Conservation (phyloP, 2,797 vertebrate genomes). For the Clamator glandarius region DNA sequence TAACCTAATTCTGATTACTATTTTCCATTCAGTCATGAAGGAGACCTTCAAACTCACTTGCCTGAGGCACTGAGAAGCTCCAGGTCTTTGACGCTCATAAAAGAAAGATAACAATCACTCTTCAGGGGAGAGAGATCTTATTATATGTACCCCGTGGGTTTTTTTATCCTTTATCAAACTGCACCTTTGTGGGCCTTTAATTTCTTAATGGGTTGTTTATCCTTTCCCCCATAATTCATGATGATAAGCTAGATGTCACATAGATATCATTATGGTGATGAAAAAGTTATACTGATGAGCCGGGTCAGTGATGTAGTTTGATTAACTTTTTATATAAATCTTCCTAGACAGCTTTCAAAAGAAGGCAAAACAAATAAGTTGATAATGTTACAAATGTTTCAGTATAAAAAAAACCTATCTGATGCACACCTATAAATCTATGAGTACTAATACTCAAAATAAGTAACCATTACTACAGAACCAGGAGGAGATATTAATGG, state of each 20-base stretch:
- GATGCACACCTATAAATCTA: neutral
- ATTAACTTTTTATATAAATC: slow-evolving; percentile 60
- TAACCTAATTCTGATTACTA: slow-evolving; percentile 77
- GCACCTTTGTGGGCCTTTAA: slow-evolving; percentile 67
- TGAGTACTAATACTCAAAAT: neutral
- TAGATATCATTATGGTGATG: slow-evolving; percentile 13
- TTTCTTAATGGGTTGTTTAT: slow-evolving; percentile 70
- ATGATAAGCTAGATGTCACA: slow-evolving; percentile 30
- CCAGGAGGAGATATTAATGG: neutral
- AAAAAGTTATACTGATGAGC: slow-evolving; percentile 42
- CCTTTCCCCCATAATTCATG: slow-evolving; percentile 52
- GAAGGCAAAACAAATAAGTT: neutral
- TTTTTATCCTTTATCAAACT: slow-evolving; percentile 71
- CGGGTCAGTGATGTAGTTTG: slow-evolving; percentile 11
- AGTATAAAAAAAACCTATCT: neutral
- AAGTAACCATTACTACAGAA: neutral
- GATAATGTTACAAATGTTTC: neutral
- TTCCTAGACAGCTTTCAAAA: slow-evolving; percentile 40
- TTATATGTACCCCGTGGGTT: slow-evolving; percentile 54
- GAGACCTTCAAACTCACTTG: slow-evolving; percentile 78
- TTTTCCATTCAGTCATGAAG: slow-evolving; percentile 71
- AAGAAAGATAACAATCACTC: slow-evolving; percentile 77
- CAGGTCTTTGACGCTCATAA: slow-evolving; percentile 77
- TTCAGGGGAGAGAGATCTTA: slow-evolving; percentile 72
- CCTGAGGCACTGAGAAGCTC: slow-evolving; percentile 77